Conservation (phyloP, 2,113 vertebrate species). For the Scolopax mira region DNA sequence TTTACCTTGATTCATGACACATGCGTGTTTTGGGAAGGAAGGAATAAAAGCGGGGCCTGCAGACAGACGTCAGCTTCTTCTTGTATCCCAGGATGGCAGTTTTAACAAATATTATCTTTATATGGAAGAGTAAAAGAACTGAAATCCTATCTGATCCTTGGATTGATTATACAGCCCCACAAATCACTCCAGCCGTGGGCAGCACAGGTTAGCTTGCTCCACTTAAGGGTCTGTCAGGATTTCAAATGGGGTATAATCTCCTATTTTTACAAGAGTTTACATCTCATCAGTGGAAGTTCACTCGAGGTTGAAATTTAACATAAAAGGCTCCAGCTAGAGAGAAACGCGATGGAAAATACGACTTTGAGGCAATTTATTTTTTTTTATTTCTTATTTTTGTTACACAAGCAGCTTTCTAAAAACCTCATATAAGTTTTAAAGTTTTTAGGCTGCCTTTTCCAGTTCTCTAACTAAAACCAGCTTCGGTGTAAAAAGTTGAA, state of each 20-base stretch:
- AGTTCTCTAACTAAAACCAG: constrained; percentile 28
- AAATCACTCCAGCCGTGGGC: not conserved
- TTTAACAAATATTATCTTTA: constrained; percentile 66
- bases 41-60: not conserved
- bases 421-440: constrained; percentile 39
- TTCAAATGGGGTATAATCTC: constrained; percentile 23
- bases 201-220: not conserved
- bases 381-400: not conserved
- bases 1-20: constrained; percentile 20
- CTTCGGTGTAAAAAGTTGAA: constrained; percentile 34
- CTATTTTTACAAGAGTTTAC: constrained; percentile 42
- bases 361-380: constrained; percentile 4
- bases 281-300: constrained; percentile 47
- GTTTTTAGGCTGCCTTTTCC: constrained; percentile 27
- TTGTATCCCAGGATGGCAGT: constrained; percentile 30
- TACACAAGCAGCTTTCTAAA: constrained; percentile 52
- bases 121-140: constrained; percentile 55
- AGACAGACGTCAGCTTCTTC: constrained; percentile 4
- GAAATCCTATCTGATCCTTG: constrained; percentile 51
- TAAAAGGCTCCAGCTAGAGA: constrained; percentile 8
- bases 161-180: constrained; percentile 43
- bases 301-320: constrained; percentile 52
- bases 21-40: not conserved
- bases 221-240: constrained; percentile 15
- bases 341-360: constrained; percentile 53